Conservation (phyloP, 2,113 vertebrate species). For the Deroptyus accipitrinus region DNA sequence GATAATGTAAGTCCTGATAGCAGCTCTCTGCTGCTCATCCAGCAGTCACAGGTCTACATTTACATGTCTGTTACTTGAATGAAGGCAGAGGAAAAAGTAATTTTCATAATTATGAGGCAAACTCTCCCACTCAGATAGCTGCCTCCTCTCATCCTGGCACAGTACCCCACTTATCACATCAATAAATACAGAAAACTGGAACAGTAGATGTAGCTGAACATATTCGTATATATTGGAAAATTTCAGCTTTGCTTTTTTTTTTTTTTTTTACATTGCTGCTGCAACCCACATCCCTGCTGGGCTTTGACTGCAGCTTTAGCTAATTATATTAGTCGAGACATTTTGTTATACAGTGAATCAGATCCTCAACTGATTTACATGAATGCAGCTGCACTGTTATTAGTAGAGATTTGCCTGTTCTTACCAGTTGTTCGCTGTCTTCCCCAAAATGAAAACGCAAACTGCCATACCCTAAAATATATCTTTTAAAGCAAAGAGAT, state of each 20-base stretch:
- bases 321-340: slow-evolving; percentile 45
- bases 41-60: neutral
- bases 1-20: neutral
- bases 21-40: neutral
- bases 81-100: neutral
- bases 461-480: neutral
- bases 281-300: slow-evolving; percentile 31
- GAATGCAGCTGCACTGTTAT: slow-evolving; percentile 7
- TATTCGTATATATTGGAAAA: neutral
- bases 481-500: neutral
- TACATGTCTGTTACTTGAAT: neutral
- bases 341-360: slow-evolving; percentile 49
- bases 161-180: neutral
- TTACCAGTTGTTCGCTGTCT: neutral
- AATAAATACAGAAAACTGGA: neutral
- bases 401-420: neutral
- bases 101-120: neutral
- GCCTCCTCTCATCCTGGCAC: neutral
- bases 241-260: neutral
- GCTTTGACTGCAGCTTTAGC: slow-evolving; percentile 27
- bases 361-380: slow-evolving; percentile 32
- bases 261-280: neutral
- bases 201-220: neutral
- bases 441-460: neutral
- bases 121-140: neutral